These are phyloP conservation scores for Cygnus buccinator DNA, from an alignment of 2,113 vertebrate genomes.

Conservation along the genomic window DNA sequence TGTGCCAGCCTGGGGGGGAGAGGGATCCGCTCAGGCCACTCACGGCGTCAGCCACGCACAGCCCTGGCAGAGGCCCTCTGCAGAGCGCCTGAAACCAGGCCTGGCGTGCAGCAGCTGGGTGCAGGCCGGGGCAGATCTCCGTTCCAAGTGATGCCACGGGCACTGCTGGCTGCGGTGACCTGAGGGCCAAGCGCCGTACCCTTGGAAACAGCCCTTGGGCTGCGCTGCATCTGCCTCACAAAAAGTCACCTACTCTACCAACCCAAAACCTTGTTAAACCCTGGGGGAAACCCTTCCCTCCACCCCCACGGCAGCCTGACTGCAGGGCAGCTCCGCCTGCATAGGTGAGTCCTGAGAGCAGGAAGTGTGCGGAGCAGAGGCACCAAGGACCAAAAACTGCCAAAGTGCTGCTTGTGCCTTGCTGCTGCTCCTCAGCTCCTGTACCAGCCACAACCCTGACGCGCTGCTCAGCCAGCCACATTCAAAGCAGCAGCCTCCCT, in stretches of 20 bases:
- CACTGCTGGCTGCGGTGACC: background rate
- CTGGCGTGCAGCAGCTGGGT: fast-evolving
- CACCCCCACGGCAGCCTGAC: background rate
- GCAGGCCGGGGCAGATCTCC: fast-evolving
- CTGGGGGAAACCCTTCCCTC: background rate
- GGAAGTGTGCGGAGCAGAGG: background rate
- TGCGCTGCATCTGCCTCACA: background rate
- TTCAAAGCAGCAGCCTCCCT: background rate
- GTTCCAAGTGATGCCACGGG: fast-evolving
- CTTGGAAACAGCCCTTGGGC: background rate
- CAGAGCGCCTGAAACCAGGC: background rate
- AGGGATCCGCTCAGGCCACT: background rate
- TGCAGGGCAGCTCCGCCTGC: background rate
- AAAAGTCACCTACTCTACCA: background rate
- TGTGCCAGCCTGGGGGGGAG: fast-evolving
- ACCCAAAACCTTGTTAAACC: background rate
- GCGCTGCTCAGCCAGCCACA: background rate
- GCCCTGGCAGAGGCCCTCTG: background rate
- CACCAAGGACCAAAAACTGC: background rate
- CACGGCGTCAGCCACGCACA: fast-evolving
- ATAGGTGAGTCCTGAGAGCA: background rate
- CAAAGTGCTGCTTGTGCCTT: background rate
- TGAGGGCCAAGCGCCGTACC: fast-evolving
- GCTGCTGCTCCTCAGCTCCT: background rate
- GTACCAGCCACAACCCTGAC: fast-evolving